Base-by-base conservation (phyloP, 1,140 invertebrate genomes). In the Drosophila ananassae region DNA sequence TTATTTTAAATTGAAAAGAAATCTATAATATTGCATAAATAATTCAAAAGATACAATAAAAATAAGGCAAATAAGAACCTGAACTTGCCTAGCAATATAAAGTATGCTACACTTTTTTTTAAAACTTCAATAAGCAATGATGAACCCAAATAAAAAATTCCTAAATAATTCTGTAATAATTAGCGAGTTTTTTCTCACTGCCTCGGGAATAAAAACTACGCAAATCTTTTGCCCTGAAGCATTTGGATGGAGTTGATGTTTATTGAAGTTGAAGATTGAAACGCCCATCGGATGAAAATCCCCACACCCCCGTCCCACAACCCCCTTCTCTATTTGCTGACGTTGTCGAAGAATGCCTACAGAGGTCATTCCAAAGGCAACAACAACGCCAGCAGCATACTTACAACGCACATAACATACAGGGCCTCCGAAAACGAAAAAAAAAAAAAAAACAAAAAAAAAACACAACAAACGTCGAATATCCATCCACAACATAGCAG, bases 291-390 rank as follows among this genome's bases (percentile, higher is more conserved):
- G 22, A 28, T 24, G 41, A 39, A 73, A 64, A 64, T 41, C 60
- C 37, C 47, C 17, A 46, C 41, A 4, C 4, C 44, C 34, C 30
- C 39, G 46, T 9, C 7, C 21, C 54, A 10, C 10, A 37, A 9
- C 30, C 47, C 24, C 7, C 53, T 17, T 32, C 53, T 28, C n/a
- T 37, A 22, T 22, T 39, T 56, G 47, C 55, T 60, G 60, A 50
- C 76, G 62, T 59, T 37, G 63, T 54, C 71, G 54, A 55, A 68
- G 46, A 74, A 75, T 77, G 83, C 83, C 83, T 87, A 87, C 75
- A 90, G 89, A 90, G 89, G 89, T 90, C 89, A 90, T 85, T 90
- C 80, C 84, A 90, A 90, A 89, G 84, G 81, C 89, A 90, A 90
- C 89, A 90, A 90, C 89, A 87, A 84, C 56, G 79, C 75, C 75